phyloP scores from a whole-genome alignment of 2,797 vertebrate genomes.

The Salarias fasciatus region DNA sequence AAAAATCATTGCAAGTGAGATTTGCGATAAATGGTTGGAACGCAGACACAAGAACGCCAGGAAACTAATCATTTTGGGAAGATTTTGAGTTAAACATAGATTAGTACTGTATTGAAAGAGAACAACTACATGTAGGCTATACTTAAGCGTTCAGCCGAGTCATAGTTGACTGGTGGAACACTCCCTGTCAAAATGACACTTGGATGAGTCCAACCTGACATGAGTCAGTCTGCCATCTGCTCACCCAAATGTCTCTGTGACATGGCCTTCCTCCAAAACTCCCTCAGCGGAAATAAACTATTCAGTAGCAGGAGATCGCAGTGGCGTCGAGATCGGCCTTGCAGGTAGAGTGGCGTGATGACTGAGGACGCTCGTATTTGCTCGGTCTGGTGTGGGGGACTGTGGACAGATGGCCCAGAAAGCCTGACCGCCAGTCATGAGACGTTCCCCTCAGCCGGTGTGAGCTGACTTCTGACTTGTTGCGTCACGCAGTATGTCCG shows the following conservation, averaged over 20 bases:
- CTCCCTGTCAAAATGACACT: conserved; percentile 31
- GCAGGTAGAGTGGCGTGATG: conserved; percentile 24
- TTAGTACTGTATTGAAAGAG: too few species aligned
- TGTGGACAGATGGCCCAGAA: conserved; percentile 55
- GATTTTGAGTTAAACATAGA: too few species aligned
- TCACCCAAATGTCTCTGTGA: conserved; percentile 1
- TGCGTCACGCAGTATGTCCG: conserved; percentile 45
- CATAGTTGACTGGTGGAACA: conserved; percentile 8
- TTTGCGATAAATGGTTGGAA: too few species aligned
- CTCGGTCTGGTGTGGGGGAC: conserved; percentile 9
- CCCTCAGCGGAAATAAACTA: conserved; percentile 30
- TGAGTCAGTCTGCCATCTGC: conserved; percentile 43
- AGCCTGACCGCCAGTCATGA: conserved; percentile 43
- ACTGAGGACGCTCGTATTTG: conserved; percentile 6
- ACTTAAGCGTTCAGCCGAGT: background rate
- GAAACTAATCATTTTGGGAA: too few species aligned
- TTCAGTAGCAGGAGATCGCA: conserved; percentile 23
- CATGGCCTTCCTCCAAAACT: conserved; percentile 18
- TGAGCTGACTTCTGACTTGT: conserved; percentile 49
- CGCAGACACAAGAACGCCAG: too few species aligned
- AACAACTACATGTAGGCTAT: too few species aligned
- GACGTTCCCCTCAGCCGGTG: conserved; percentile 36
- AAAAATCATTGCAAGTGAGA: too few species aligned
- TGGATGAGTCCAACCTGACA: conserved; percentile 33
- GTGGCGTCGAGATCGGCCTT: conserved; percentile 16